A percentile compares a stretch with the other conserved stretches of the same genome.
These are phyloP conservation scores for Craterocephalus amniculus DNA, from an alignment of 2,797 vertebrate genomes.

Conservation along the genomic window DNA sequence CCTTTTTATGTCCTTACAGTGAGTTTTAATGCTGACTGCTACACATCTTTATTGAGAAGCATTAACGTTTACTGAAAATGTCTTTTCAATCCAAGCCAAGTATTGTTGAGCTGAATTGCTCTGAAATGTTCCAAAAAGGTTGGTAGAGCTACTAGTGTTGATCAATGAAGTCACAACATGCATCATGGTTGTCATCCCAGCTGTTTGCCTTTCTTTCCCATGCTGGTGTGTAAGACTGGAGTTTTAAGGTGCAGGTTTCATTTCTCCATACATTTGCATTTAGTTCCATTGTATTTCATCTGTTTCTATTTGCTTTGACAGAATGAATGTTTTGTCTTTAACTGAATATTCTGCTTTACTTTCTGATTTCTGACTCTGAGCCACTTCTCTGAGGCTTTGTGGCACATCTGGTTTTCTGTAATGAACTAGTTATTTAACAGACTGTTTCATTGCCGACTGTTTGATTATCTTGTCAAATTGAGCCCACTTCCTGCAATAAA, in stretches of 20 bases:
- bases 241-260: background rate
- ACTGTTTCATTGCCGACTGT: background rate
- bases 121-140: background rate
- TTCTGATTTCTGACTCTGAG: constrained; percentile 12
- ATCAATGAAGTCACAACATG: background rate
- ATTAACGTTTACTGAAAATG: background rate
- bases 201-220: background rate
- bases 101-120: background rate
- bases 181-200: background rate
- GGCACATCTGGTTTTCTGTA: constrained; percentile 1
- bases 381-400: background rate
- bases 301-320: constrained; percentile 6
- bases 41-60: background rate
- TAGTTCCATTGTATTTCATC: background rate
- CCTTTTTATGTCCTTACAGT: background rate
- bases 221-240: background rate
- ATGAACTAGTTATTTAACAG: background rate
- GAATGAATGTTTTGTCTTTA: constrained; percentile 8
- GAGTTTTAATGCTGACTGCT: background rate
- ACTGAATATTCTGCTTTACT: background rate
- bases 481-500: constrained; percentile 51
- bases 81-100: background rate
- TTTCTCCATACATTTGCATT: background rate
- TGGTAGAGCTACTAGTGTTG: background rate
- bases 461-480: constrained; percentile 23